These are phyloP conservation scores for Tipula confusa DNA, from an alignment of 2,888 invertebrate genomes.

Conservation along the genomic window DNA sequence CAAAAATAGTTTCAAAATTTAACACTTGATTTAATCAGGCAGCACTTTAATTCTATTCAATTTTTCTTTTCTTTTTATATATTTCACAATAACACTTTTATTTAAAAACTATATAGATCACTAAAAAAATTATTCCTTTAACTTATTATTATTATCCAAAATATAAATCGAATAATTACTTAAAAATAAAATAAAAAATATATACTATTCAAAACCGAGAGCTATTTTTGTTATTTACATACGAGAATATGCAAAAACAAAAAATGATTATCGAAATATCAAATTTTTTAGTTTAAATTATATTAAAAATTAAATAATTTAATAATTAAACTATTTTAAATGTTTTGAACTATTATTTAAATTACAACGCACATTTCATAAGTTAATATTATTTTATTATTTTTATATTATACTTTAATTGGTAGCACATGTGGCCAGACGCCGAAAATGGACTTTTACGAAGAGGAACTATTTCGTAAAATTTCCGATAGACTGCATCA, in stretches of 20 bases:
- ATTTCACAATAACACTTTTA: not conserved
- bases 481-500: slow-evolving; percentile 26
- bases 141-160: not conserved
- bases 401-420: not conserved
- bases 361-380: not conserved
- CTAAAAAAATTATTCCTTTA: not conserved
- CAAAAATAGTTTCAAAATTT: not conserved
- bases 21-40: slow-evolving; percentile 27
- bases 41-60: not conserved
- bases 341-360: not conserved
- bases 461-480: slow-evolving; percentile 41
- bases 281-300: not conserved
- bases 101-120: not conserved
- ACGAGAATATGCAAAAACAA: not conserved
- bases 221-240: slow-evolving; percentile 21
- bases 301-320: not conserved
- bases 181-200: not conserved
- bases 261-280: not conserved
- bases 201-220: not conserved
- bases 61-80: not conserved
- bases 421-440: slow-evolving; percentile 62
- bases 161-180: not conserved
- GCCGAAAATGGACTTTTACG: slow-evolving; percentile 64
- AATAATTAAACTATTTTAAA: not conserved
- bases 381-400: not conserved